Conservation (phyloP, 2,113 vertebrate species). For the Callaeas wilsoni region DNA sequence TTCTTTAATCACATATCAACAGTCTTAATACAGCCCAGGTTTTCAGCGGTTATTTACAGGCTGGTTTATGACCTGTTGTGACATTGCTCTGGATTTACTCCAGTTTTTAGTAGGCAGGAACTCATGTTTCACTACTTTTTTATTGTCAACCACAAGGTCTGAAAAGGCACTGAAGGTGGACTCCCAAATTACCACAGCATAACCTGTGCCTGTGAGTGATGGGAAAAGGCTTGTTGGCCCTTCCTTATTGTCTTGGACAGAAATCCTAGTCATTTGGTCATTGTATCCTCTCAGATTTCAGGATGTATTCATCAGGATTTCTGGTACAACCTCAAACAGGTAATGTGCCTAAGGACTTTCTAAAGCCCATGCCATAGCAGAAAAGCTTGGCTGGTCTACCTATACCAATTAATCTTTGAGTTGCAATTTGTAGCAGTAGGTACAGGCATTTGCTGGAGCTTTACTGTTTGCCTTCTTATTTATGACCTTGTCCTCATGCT, state of each 20-base stretch:
- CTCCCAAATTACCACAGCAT: not conserved
- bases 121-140: not conserved
- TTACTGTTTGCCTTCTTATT: not conserved
- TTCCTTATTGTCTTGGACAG: not conserved
- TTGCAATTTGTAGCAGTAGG: not conserved
- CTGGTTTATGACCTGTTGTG: not conserved
- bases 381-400: not conserved
- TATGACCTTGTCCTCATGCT: not conserved
- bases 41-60: not conserved
- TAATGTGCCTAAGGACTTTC: not conserved
- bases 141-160: not conserved
- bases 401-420: not conserved
- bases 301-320: not conserved
- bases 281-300: not conserved
- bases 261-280: not conserved
- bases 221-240: not conserved
- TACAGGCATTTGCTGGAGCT: not conserved
- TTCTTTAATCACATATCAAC: not conserved
- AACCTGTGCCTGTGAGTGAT: not conserved
- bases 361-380: not conserved
- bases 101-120: not conserved
- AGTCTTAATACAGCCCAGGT: not conserved
- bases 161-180: not conserved
- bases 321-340: not conserved
- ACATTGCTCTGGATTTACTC: not conserved